These are phyloP conservation scores for Molossus molossus DNA, from an alignment of 2,797 vertebrate species.

Conservation along the genomic window DNA sequence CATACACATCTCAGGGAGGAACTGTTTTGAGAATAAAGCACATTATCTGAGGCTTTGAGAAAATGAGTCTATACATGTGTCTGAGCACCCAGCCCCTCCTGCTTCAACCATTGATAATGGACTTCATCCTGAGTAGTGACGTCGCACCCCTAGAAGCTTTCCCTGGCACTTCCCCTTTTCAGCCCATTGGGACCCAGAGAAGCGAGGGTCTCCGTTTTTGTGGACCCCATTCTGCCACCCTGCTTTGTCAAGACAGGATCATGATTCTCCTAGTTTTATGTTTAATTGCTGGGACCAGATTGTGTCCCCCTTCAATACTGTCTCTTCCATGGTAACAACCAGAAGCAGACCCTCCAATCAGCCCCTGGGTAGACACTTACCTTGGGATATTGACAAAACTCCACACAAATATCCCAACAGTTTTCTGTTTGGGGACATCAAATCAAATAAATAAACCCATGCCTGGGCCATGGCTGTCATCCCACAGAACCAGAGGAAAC, in stretches of 20 bases:
- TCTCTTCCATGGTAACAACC: background rate
- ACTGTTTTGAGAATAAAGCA: background rate
- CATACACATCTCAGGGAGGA: background rate
- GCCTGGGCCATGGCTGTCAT: background rate
- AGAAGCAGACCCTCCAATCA: background rate
- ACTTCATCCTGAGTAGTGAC: background rate
- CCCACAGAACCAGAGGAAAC: background rate
- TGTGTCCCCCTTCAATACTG: background rate
- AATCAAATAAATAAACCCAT: background rate
- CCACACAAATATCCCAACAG: background rate
- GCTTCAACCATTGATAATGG: background rate
- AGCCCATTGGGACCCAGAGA: background rate
- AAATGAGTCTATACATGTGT: background rate
- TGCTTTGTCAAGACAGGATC: background rate
- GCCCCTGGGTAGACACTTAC: background rate
- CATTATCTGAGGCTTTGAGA: background rate
- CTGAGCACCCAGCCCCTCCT: background rate
- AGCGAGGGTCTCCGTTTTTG: accelerated
- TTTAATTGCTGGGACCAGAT: background rate
- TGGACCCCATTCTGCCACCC: background rate
- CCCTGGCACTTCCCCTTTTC: background rate
- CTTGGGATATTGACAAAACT: background rate
- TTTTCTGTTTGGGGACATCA: background rate
- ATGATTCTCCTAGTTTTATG: background rate
- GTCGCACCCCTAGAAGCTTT: background rate